These are phyloP conservation scores for Ctenochaetus hawaiiensis DNA, from an alignment of 2,797 vertebrate genomes.

Conservation along the genomic window DNA sequence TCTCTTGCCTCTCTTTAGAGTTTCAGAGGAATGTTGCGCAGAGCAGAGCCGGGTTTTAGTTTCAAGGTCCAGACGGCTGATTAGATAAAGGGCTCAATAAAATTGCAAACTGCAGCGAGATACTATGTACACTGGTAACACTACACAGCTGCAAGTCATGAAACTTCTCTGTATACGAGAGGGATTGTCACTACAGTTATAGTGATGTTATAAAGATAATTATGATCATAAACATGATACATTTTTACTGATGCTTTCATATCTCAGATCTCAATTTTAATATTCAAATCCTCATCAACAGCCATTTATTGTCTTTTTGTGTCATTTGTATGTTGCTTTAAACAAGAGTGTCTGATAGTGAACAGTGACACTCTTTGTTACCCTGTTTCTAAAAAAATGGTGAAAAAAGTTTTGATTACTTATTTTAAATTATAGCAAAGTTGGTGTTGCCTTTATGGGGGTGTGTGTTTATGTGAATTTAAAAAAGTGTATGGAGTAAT, in stretches of 20 bases:
- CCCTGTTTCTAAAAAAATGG: neutral
- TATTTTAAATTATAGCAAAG: neutral
- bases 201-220: conserved; percentile 27
- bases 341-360: neutral
- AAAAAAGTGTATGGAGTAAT: neutral
- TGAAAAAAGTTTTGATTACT: neutral
- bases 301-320: neutral
- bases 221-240: neutral
- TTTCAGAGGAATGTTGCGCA: conserved; percentile 63
- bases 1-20: conserved; percentile 9
- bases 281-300: neutral
- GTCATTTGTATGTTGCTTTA: neutral
- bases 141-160: conserved; percentile 42
- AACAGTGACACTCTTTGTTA: neutral
- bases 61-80: conserved; percentile 77
- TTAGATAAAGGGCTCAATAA: conserved; percentile 82
- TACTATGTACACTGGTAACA: conserved; percentile 51
- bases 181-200: neutral
- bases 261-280: neutral
- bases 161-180: neutral
- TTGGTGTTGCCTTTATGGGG: neutral
- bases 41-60: conserved; percentile 58
- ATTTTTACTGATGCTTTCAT: neutral
- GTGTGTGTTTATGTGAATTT: neutral
- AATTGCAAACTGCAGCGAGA: conserved; percentile 64